Percentiles rank a stretch among this genome's conserved stretches.
These are phyloP conservation scores for Hypomecis atomaria DNA, from an alignment of 2,888 invertebrate genomes.

Conservation along the genomic window DNA sequence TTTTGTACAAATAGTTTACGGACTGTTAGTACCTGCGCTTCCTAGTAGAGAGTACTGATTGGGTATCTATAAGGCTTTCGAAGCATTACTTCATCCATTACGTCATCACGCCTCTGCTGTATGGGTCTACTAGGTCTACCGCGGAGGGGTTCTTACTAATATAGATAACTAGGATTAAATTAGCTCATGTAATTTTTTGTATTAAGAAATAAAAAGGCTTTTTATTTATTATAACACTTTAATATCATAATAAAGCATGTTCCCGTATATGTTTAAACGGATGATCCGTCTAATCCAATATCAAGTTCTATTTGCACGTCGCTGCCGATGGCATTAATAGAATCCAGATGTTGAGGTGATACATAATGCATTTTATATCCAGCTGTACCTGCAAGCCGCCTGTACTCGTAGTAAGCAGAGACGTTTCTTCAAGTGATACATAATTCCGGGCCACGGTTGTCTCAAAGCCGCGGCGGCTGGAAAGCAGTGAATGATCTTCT, in stretches of 20 bases:
- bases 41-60: too few relatives aligned
- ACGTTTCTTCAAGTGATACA: conserved; percentile 34
- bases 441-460: conserved; percentile 33
- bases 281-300: not conserved
- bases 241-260: not conserved
- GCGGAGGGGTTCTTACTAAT: too few relatives aligned
- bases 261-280: not conserved
- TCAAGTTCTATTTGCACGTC: conserved; percentile 9
- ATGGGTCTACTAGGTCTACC: too few relatives aligned
- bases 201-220: too few relatives aligned
- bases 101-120: too few relatives aligned
- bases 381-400: conserved; percentile 23
- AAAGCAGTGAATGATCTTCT: not conserved
- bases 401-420: conserved; percentile 26
- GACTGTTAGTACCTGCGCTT: too few relatives aligned
- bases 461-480: conserved; percentile 25
- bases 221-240: too few relatives aligned
- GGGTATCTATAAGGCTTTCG: too few relatives aligned
- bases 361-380: conserved; percentile 25
- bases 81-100: too few relatives aligned
- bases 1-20: too few relatives aligned
- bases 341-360: conserved; percentile 15
- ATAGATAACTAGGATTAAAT: too few relatives aligned
- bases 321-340: conserved; percentile 18
- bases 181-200: too few relatives aligned